Conservation (phyloP, 2,113 vertebrate species). For the Cisticola juncidis region DNA sequence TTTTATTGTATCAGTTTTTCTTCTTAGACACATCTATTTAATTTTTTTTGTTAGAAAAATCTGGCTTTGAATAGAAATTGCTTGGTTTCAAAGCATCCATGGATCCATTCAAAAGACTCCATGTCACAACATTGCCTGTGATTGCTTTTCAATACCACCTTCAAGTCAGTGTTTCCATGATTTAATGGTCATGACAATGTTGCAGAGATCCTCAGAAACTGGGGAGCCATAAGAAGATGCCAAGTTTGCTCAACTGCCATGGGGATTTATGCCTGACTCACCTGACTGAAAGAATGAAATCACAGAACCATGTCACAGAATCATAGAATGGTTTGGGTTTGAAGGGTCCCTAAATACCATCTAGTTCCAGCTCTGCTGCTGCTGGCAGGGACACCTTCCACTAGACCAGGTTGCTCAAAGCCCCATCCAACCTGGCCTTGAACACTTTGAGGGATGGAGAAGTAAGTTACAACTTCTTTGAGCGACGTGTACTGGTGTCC, state of each 20-base stretch:
- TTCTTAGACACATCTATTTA: background rate
- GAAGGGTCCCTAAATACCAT: background rate
- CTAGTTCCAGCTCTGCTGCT: background rate
- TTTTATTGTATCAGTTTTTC: background rate
- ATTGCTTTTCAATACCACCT: background rate
- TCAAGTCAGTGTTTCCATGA: background rate
- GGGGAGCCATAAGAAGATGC: background rate
- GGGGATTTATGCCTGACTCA: accelerated
- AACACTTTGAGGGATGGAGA: background rate
- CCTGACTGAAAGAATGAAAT: background rate
- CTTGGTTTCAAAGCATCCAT: background rate
- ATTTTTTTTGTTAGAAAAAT: background rate
- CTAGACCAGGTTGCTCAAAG: background rate
- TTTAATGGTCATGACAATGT: background rate
- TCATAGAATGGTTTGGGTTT: background rate
- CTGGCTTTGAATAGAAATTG: background rate
- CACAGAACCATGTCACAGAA: background rate
- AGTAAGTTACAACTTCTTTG: background rate
- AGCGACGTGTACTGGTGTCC: background rate
- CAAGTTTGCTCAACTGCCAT: background rate
- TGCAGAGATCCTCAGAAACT: background rate
- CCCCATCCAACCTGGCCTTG: background rate
- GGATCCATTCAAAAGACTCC: background rate
- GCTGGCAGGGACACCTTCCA: background rate
- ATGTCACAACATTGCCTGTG: background rate